These are phyloP conservation scores for Cinclus cinclus DNA, from an alignment of 2,113 vertebrate species.

Conservation along the genomic window DNA sequence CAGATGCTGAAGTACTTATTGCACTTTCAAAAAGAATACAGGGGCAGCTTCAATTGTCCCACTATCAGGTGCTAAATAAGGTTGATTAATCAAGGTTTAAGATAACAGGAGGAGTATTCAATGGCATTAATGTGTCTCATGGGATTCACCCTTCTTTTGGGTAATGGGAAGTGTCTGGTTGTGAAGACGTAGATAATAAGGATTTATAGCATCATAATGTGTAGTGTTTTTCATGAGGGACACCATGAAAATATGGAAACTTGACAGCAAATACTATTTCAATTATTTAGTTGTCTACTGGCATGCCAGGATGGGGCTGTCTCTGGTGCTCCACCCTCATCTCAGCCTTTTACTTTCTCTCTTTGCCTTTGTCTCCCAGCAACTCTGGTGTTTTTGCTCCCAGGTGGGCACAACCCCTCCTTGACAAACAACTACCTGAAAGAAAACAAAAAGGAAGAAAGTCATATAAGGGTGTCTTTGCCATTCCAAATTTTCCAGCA, in stretches of 20 bases:
- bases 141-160: constrained; percentile 30
- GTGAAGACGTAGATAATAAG: not conserved
- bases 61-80: constrained; percentile 9
- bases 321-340: not conserved
- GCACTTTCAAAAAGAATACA: not conserved
- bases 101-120: constrained; percentile 46
- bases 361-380: not conserved
- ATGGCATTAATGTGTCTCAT: not conserved
- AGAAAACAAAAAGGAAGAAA: not conserved
- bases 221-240: not conserved
- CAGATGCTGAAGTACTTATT: not conserved
- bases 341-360: not conserved
- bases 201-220: constrained; percentile 39
- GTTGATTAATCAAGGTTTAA: constrained; percentile 52
- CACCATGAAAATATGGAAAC: not conserved
- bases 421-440: not conserved
- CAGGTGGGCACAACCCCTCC: not conserved
- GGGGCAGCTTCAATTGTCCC: constrained; percentile 24
- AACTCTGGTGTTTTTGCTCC: not conserved
- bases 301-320: not conserved
- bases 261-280: constrained; percentile 1
- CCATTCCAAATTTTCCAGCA: not conserved
- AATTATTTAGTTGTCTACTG: not conserved
- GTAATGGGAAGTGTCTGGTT: constrained; percentile 42
- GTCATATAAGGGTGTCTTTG: not conserved